Evolutionary conservation across 1,140 invertebrate genomes (phyloP).

Genomic region (Euura saliciscinereae): DNA sequence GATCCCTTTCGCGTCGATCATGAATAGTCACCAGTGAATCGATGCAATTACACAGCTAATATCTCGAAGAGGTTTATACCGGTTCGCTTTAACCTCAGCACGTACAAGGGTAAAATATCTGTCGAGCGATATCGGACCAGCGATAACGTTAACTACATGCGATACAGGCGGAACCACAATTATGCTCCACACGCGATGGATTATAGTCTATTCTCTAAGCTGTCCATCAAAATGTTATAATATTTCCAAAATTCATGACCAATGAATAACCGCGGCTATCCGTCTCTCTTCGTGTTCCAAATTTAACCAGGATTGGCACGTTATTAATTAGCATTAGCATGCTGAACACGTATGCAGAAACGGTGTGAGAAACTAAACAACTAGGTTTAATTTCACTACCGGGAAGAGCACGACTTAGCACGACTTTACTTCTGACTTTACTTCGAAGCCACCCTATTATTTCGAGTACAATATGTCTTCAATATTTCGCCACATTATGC

Average conservation of each 20-base stretch:
- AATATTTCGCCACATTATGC: constrained; percentile 20
- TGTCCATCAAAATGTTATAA: neutral
- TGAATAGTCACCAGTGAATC: no score
- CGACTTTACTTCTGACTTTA: no score
- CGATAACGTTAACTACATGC: no score
- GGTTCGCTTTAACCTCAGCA: no score
- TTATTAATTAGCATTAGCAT: neutral
- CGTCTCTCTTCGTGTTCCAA: neutral
- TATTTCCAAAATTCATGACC: neutral
- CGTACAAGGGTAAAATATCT: neutral
- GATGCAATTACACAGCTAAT: no score
- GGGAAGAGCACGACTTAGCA: no score
- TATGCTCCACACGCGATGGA: neutral
- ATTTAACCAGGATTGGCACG: neutral
- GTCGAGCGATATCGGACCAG: neutral
- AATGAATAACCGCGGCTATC: neutral
- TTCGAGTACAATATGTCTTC: no score
- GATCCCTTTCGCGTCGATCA: no score
- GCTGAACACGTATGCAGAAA: neutral
- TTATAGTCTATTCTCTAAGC: neutral
- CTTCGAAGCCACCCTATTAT: no score
- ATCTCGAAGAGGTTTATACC: no score
- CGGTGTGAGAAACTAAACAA: neutral
- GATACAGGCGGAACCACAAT: no score
- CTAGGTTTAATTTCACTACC: no score